Base-by-base conservation (phyloP, 2,888 invertebrate species). In the Mallateleia sp. region DNA sequence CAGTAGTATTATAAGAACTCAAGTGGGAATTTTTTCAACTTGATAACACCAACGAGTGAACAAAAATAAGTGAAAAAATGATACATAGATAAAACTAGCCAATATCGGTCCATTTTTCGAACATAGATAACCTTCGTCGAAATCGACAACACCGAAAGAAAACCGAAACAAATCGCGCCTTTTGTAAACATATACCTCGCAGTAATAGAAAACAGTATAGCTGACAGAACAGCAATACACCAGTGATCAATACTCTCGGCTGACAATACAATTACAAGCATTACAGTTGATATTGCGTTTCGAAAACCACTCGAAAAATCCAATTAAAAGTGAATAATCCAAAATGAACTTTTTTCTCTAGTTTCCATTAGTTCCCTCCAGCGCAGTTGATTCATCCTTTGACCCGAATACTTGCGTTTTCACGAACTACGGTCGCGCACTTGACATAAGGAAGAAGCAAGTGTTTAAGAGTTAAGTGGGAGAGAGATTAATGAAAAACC, bases 191-290 rank as follows among this genome's bases (percentile, higher is more conserved):
- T 77, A 77, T 77, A 77, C 47, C 20, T 15, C 56, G 20, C 56
- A 45, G 77, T 58, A 77, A 56, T 75, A 75, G 45, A 66, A 77
- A 66, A 77, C 66, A 77, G 77, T 78, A 47, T 8, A 60, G 25
- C 78, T 78, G 56, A 69, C 78, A 78, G 78, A 78, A 78, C 67
- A 69, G 67, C 60, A 78, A 78, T 78, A 78, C 69, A 79, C 50
- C 52, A 50, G 79, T 60, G 69, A 69, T 79, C 69, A 79, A 69
- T 79, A 69, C 60, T 69, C 50, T 34, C 52, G 50, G 60, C 79
- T 69, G 52, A 79, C 79, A 60, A 69, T 79, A 79, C 69, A 79
- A 79, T 79, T 79, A 79, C 67, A 67, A 60, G 67, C 54, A 67
- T 79, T 69, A 79, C 69, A 69, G 60, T 32, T 25, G 67, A 69